These are phyloP conservation scores for Mastomys coucha DNA, from an alignment of 2,113 vertebrate genomes.

Conservation along the genomic window DNA sequence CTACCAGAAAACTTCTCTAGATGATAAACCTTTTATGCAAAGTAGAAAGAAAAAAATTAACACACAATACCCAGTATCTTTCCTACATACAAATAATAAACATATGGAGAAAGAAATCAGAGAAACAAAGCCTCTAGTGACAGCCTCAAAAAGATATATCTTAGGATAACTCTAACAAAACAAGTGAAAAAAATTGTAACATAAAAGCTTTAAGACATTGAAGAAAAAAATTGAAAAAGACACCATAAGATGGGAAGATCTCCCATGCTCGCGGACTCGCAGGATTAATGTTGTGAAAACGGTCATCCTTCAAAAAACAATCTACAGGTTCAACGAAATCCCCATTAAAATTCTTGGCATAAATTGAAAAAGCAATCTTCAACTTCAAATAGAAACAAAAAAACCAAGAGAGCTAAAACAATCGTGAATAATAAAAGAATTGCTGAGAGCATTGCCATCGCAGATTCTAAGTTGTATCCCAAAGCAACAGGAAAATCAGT, in stretches of 20 bases:
- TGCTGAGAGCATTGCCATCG: not conserved
- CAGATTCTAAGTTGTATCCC: not conserved
- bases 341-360: not conserved
- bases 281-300: not conserved
- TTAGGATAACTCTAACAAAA: not conserved
- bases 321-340: not conserved
- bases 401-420: not conserved
- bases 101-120: not conserved
- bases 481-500: not conserved
- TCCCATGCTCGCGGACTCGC: not conserved
- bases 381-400: not conserved
- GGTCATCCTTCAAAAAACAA: not conserved
- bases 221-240: not conserved
- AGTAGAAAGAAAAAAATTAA: not conserved
- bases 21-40: not conserved
- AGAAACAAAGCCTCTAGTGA: not conserved
- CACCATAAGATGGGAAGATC: not conserved
- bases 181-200: not conserved
- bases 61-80: not conserved
- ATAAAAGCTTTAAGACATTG: not conserved
- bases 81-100: not conserved
- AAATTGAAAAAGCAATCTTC: not conserved
- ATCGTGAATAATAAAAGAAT: not conserved
- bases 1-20: not conserved
- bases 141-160: not conserved